These are phyloP conservation scores for Capitulum mitella DNA, from an alignment of 2,888 invertebrate species.

Conservation along the genomic window DNA sequence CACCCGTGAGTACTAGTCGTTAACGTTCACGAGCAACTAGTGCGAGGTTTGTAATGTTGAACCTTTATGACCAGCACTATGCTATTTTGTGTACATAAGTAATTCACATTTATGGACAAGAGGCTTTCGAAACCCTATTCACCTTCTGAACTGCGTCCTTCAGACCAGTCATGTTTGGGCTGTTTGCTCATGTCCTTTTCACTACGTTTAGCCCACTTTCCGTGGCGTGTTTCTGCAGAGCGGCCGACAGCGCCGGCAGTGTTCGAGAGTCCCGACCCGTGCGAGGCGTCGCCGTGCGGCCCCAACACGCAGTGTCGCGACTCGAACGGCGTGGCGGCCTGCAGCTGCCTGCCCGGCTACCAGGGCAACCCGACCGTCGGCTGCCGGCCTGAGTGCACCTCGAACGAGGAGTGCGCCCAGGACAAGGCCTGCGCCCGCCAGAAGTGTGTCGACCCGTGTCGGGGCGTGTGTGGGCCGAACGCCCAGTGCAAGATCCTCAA, in stretches of 20 bases:
- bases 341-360: slow-evolving; percentile 59
- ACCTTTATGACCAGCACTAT: too few relatives aligned
- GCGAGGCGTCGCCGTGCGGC: slow-evolving; percentile 48
- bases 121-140: too few relatives aligned
- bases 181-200: too few relatives aligned
- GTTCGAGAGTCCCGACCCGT: slow-evolving; percentile 37
- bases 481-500: slow-evolving; percentile 44
- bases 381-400: slow-evolving; percentile 68
- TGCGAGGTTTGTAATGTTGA: too few relatives aligned
- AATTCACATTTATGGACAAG: too few relatives aligned
- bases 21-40: too few relatives aligned
- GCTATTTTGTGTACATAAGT: too few relatives aligned
- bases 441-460: slow-evolving; percentile 58
- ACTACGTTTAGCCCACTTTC: too few relatives aligned
- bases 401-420: slow-evolving; percentile 71
- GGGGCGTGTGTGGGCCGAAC: slow-evolving; percentile 43
- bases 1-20: neutral
- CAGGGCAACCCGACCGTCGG: slow-evolving; percentile 51
- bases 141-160: too few relatives aligned
- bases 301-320: slow-evolving; percentile 52
- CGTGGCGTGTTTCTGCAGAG: too few relatives aligned
- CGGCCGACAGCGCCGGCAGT: neutral
- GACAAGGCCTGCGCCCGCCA: slow-evolving; percentile 67
- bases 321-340: slow-evolving; percentile 49
- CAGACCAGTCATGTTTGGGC: too few relatives aligned